Evolutionary conservation across 2,888 invertebrate species (phyloP).

Genomic region (Drosophila subsilvestris): DNA sequence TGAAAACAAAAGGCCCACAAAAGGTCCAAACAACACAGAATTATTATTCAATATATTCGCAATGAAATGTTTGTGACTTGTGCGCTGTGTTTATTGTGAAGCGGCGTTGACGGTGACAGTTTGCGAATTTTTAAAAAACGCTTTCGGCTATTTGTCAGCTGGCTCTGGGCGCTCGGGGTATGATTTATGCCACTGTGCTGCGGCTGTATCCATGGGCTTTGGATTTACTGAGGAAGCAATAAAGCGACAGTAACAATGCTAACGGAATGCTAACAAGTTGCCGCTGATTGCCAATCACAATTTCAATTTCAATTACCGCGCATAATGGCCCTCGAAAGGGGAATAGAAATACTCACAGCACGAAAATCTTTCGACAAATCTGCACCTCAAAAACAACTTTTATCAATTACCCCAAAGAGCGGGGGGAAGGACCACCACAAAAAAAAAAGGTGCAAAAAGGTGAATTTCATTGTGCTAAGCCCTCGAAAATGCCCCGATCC

Average conservation of each 20-base stretch:
- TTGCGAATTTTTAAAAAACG: constrained; percentile 70
- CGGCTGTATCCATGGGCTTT: constrained; percentile 8
- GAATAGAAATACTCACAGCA: constrained; percentile 3
- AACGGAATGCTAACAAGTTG: constrained; percentile 15
- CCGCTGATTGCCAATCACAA: constrained; percentile 23
- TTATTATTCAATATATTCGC: constrained; percentile 75
- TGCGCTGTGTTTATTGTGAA: constrained; percentile 62
- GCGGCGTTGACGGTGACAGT: constrained; percentile 54
- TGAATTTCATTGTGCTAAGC: constrained; percentile 30
- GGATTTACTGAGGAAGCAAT: constrained; percentile 49
- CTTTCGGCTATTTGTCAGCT: constrained; percentile 34
- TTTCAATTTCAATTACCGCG: constrained; percentile 24
- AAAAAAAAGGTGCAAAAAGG: constrained; percentile 40
- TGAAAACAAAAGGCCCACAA: constrained; percentile 38
- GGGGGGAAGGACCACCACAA: constrained; percentile 3
- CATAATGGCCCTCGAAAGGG: constrained; percentile 4
- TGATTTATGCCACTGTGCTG: constrained; percentile 60
- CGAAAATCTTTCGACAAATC: constrained; percentile 31
- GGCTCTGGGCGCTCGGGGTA: constrained; percentile 34
- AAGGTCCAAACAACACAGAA: constrained; percentile 40
- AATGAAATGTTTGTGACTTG: constrained; percentile 71
- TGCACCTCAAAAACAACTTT: constrained; percentile 31
- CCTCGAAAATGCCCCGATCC: constrained; percentile 26
- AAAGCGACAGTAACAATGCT: constrained; percentile 35
- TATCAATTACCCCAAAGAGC: constrained; percentile 40